These are phyloP conservation scores for Melanotaenia pygmaea DNA, from an alignment of 2,797 vertebrate genomes.

Conservation along the genomic window DNA sequence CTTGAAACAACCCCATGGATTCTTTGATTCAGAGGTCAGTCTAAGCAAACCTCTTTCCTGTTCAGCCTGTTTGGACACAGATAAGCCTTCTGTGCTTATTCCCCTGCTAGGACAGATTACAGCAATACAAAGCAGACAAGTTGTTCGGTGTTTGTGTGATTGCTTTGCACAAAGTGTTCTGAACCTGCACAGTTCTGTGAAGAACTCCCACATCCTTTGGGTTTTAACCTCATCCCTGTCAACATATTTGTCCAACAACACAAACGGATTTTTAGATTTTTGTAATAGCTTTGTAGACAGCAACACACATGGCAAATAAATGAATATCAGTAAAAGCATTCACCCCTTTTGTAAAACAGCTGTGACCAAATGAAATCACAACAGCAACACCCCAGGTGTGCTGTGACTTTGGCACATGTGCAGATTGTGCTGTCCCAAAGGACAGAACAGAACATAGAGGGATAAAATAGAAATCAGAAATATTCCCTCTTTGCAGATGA, in stretches of 20 bases:
- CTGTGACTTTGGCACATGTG: neutral
- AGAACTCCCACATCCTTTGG: conserved; percentile 1
- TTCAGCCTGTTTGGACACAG: conserved; percentile 23
- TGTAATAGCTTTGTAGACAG: conserved; percentile 6
- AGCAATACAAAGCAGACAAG: conserved; percentile 5
- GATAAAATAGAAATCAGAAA: neutral
- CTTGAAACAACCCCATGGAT: conserved; percentile 2
- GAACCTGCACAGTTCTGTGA: conserved; percentile 7
- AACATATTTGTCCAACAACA: conserved; percentile 12
- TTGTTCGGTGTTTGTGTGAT: conserved; percentile 7
- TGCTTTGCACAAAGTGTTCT: conserved; percentile 13
- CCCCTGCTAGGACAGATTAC: neutral
- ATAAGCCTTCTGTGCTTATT: conserved; percentile 4
- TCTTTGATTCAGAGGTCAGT: conserved; percentile 19
- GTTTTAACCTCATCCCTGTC: conserved; percentile 14
- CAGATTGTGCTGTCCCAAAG: conserved; percentile 11
- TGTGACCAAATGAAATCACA: conserved; percentile 24
- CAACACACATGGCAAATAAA: conserved; percentile 16
- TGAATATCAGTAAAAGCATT: conserved; percentile 23
- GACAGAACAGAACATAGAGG: neutral
- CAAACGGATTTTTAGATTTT: conserved; percentile 6
- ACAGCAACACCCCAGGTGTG: conserved; percentile 5
- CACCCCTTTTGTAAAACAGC: conserved; percentile 30
- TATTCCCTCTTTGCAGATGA: neutral
- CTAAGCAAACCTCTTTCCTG: conserved; percentile 15